Base-by-base conservation (phyloP, 64 coral and sea anemone genomes). In the Dendronephthya gigantea region DNA sequence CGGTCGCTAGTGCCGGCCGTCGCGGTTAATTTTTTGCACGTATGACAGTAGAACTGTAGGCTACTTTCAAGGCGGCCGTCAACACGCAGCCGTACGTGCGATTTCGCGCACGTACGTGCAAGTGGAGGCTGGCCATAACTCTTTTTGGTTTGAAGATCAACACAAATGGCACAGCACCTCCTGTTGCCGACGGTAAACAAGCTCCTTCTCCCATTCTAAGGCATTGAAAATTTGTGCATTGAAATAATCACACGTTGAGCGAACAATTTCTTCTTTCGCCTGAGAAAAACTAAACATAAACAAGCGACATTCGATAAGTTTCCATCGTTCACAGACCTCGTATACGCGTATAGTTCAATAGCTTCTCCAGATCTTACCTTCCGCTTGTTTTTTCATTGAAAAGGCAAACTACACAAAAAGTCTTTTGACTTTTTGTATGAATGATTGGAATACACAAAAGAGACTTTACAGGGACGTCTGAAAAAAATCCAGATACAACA, bases 111-210 rank as follows among this genome's bases (percentile, higher is more conserved):
- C n/a, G n/a, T n/a, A n/a, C n/a, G n/a, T n/a, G n/a, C n/a, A n/a
- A n/a, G n/a, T n/a, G n/a, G n/a, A n/a, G n/a, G n/a, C n/a, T n/a
- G n/a, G n/a, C n/a, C n/a, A n/a, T n/a, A n/a, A n/a, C n/a, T n/a
- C n/a, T n/a, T n/a, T n/a, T n/a, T n/a, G n/a, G n/a, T n/a, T n/a
- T n/a, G n/a, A n/a, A n/a, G n/a, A n/a, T n/a, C n/a, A n/a, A n/a
- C n/a, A n/a, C n/a, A n/a, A n/a, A n/a, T n/a, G n/a, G n/a, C n/a
- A n/a, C n/a, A n/a, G n/a, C 50, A 96, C 94, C 91, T 96, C 86
- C 47, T 96, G 94, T 62, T 96, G 94, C 85, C 94, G 90, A 55
- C 92, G 92, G 9, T 92, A 89, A 41, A 96, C 91, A 86, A 96
- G 90, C 49, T 96, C 94, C 68, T 84, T 92, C 39, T 96, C 91